These are phyloP conservation scores for Pimpla rufipes DNA, from an alignment of 2,888 invertebrate genomes.

Conservation along the genomic window DNA sequence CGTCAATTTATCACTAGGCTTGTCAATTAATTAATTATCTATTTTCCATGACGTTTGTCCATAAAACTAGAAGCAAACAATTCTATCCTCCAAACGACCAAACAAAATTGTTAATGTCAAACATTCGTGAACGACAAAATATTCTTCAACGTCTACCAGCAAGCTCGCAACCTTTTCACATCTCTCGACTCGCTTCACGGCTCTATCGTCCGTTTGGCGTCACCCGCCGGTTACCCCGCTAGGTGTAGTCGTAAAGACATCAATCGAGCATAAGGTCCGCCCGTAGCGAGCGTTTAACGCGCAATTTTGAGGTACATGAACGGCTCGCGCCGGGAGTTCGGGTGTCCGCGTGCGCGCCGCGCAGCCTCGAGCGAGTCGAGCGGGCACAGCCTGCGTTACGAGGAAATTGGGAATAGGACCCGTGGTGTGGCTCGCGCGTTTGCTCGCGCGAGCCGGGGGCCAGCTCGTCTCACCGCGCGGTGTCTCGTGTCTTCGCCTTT, in stretches of 20 bases:
- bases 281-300: constrained; percentile 74
- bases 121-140: no score
- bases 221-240: constrained; percentile 3
- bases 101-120: no score
- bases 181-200: constrained; percentile 3
- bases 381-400: constrained; percentile 39
- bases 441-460: constrained; percentile 60
- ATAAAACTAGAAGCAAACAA: no score
- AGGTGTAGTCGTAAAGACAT: constrained; percentile 47
- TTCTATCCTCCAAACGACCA: no score
- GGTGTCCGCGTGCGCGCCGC: constrained; percentile 40
- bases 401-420: not conserved
- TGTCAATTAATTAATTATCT: no score
- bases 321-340: constrained; percentile 74
- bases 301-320: constrained; percentile 82
- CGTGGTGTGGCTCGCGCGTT: constrained; percentile 28
- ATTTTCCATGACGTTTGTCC: no score
- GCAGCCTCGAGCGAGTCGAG: constrained; percentile 33
- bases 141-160: no score
- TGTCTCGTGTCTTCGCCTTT: constrained; percentile 15
- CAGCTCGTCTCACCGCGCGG: constrained; percentile 24
- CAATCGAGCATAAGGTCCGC: constrained; percentile 27
- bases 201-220: constrained; percentile 12
- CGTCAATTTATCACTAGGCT: no score
- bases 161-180: constrained; percentile 28